Evolutionary conservation across 1,140 invertebrate species (phyloP).

Genomic region (Galendromus occidentalis): DNA sequence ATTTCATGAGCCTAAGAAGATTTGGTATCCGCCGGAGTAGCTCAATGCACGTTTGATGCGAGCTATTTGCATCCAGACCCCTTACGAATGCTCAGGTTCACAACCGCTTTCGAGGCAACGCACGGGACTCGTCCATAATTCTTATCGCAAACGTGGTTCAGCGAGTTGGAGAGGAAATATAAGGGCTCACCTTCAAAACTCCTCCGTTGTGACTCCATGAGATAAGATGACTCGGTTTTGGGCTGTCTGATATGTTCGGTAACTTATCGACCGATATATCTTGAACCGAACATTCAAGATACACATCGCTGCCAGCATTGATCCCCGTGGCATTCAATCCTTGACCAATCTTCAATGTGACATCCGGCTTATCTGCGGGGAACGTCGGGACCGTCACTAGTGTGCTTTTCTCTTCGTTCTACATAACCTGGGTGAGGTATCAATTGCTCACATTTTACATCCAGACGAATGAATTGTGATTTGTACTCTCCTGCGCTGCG

Average conservation of each 20-base stretch:
- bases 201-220: not conserved
- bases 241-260: no score
- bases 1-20: no score
- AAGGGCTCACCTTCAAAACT: not conserved
- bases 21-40: no score
- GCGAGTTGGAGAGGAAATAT: no score
- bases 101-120: no score
- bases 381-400: not conserved
- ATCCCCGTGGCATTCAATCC: not conserved
- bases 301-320: not conserved
- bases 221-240: not conserved
- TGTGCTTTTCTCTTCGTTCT: no score
- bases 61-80: no score
- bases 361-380: constrained; percentile 1
- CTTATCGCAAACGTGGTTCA: no score
- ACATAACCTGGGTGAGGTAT: not conserved
- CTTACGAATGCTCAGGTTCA: no score
- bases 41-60: no score
- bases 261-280: not conserved
- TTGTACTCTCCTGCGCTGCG: constrained; percentile 5
- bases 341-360: not conserved
- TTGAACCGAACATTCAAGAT: not conserved
- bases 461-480: not conserved
- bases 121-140: no score
- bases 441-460: not conserved